phyloP scores from a whole-genome alignment of 2,113 vertebrate genomes.

The Salvelinus sp. region DNA sequence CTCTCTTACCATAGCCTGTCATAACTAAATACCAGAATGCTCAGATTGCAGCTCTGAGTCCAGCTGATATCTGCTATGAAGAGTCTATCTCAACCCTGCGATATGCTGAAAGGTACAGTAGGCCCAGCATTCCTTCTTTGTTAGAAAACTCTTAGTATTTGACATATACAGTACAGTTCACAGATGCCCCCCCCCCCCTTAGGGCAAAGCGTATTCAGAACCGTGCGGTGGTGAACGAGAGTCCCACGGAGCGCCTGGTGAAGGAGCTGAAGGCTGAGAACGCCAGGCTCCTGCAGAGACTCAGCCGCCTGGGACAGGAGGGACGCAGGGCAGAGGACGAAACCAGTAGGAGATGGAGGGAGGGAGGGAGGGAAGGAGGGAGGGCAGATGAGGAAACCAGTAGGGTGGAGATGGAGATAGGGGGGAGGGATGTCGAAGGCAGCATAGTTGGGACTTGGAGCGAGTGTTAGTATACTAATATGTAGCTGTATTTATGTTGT shows the following conservation, averaged over 20 bases:
- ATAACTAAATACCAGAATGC: background rate
- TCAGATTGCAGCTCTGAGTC: conserved; percentile 84
- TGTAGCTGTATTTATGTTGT: conserved; percentile 9
- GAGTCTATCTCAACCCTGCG: conserved; percentile 84
- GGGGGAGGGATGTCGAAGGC: background rate
- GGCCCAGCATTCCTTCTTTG: background rate
- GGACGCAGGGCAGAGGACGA: conserved; percentile 75
- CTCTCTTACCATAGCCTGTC: no score
- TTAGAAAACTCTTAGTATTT: background rate
- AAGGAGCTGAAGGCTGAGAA: conserved; percentile 81
- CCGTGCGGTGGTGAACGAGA: conserved; percentile 82
- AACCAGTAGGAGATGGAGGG: conserved; percentile 60
- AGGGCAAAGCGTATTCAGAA: conserved; percentile 88
- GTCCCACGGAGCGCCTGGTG: conserved; percentile 78
- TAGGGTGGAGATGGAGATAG: conserved; percentile 18
- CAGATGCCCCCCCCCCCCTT: background rate
- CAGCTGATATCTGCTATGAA: conserved; percentile 86
- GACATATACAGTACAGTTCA: no score
- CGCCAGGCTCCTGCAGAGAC: conserved; percentile 65
- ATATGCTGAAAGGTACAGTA: conserved; percentile 81
- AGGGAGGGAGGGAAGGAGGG: conserved; percentile 1
- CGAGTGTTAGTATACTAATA: background rate
- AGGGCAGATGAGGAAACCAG: conserved; percentile 48
- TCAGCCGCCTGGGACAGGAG: conserved; percentile 71
- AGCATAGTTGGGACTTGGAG: background rate